These are phyloP conservation scores for Apis mellifera DNA, from an alignment of 1,140 invertebrate species.

Conservation along the genomic window DNA sequence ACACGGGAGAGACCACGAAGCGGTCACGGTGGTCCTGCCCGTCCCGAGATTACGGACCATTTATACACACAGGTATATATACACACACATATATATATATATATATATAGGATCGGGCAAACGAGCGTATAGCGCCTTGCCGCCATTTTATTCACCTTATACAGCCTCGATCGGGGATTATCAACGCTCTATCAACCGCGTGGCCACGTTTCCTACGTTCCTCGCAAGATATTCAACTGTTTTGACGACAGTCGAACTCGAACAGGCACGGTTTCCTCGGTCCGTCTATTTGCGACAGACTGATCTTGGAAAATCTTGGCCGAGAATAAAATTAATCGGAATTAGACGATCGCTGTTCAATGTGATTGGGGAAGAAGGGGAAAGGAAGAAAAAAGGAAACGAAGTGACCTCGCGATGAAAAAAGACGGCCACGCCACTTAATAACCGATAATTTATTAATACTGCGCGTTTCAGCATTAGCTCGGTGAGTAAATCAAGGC, in stretches of 20 bases:
- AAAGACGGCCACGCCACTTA: slow-evolving; percentile 64
- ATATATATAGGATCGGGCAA: slow-evolving; percentile 1
- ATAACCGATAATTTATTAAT: slow-evolving; percentile 80
- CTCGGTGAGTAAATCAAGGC: slow-evolving; percentile 76
- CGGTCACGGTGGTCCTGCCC: slow-evolving; percentile 77
- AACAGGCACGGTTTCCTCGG: no score
- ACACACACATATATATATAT: no score
- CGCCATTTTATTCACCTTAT: slow-evolving; percentile 50
- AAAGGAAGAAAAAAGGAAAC: not conserved
- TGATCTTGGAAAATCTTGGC: not conserved
- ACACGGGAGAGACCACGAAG: slow-evolving; percentile 71
- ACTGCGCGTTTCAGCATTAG: slow-evolving; percentile 67
- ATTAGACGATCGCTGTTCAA: not conserved
- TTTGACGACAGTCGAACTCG: not conserved
- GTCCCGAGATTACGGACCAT: slow-evolving; percentile 75
- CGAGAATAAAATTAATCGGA: no score
- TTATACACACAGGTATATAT: slow-evolving; percentile 67
- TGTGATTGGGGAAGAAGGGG: not conserved
- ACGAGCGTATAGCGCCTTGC: slow-evolving; percentile 18
- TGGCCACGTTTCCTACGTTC: not conserved
- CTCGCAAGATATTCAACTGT: not conserved
- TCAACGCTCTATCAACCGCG: not conserved
- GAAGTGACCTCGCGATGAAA: slow-evolving; percentile 15
- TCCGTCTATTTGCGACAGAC: no score
- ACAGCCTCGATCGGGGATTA: slow-evolving; percentile 46